Percentiles rank a stretch among this genome's conserved stretches.
Evolutionary conservation across 2,797 vertebrate species (phyloP).

Genomic region (Thunnus albacares): DNA sequence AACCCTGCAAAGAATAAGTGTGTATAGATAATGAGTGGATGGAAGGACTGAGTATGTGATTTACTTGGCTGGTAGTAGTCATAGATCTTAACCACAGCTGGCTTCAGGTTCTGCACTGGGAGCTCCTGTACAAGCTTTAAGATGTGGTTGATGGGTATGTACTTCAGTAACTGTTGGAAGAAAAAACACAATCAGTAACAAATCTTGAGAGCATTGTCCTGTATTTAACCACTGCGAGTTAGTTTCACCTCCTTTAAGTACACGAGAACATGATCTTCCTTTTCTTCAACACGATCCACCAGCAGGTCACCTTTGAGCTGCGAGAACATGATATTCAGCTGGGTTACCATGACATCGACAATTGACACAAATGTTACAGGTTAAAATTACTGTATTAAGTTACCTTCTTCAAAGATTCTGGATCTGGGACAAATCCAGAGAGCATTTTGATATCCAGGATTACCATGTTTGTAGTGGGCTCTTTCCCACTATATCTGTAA

Average conservation of each 20-base stretch:
- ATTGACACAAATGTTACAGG: neutral
- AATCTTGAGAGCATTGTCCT: neutral
- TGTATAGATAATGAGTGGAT: no score
- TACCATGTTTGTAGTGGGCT: constrained; percentile 75
- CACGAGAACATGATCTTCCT: constrained; percentile 65
- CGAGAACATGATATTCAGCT: constrained; percentile 8
- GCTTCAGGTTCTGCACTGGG: constrained; percentile 79
- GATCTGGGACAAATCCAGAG: constrained; percentile 74
- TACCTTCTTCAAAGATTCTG: constrained; percentile 63
- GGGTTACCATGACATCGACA: neutral
- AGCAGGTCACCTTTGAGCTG: constrained; percentile 56
- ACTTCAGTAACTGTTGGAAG: constrained; percentile 64
- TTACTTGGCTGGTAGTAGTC: constrained; percentile 86
- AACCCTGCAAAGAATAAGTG: no score
- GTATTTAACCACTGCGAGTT: neutral
- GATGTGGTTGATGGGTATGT: constrained; percentile 1
- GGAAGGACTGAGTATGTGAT: neutral
- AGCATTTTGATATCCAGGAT: constrained; percentile 81
- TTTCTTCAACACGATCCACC: constrained; percentile 71
- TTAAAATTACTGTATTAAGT: neutral
- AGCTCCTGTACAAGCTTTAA: constrained; percentile 65
- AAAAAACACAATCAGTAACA: neutral
- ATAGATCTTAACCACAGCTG: constrained; percentile 79
- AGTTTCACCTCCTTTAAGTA: constrained; percentile 72
- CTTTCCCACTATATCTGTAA: constrained; percentile 70